These are phyloP conservation scores for Gymnoscelis rufifasciata DNA, from an alignment of 2,888 invertebrate species.

Conservation along the genomic window DNA sequence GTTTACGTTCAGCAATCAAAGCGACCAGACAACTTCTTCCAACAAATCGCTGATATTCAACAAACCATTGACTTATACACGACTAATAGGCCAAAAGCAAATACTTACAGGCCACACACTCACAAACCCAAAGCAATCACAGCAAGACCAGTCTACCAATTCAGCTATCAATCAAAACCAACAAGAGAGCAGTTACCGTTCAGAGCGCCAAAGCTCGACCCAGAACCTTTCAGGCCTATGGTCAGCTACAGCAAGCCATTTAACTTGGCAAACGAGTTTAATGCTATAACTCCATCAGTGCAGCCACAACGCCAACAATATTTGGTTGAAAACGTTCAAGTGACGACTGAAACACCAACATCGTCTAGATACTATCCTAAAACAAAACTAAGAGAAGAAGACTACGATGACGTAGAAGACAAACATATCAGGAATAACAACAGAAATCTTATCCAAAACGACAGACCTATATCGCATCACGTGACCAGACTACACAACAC, in stretches of 20 bases:
- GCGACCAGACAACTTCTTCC: slow-evolving; percentile 79
- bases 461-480: slow-evolving; percentile 52
- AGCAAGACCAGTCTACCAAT: slow-evolving; percentile 83
- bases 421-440: slow-evolving; percentile 54
- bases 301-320: slow-evolving; percentile 68
- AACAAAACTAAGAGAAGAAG: slow-evolving; percentile 66
- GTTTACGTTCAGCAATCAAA: slow-evolving; percentile 62
- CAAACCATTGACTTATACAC: slow-evolving; percentile 82
- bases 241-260: slow-evolving; percentile 78
- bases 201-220: slow-evolving; percentile 75
- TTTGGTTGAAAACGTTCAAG: slow-evolving; percentile 65
- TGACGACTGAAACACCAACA: slow-evolving; percentile 74
- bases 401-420: slow-evolving; percentile 58
- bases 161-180: slow-evolving; percentile 82
- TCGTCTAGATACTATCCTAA: slow-evolving; percentile 74
- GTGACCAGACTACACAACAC: slow-evolving; percentile 59
- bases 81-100: slow-evolving; percentile 75
- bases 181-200: slow-evolving; percentile 68
- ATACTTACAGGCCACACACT: slow-evolving; percentile 56
- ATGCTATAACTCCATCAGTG: slow-evolving; percentile 62
- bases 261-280: slow-evolving; percentile 65
- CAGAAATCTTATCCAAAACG: slow-evolving; percentile 59
- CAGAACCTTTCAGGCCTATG: slow-evolving; percentile 82
- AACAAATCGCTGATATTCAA: slow-evolving; percentile 82
- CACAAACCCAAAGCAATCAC: slow-evolving; percentile 74